Conservation (phyloP, 2,888 invertebrate species). For the Papilio demoleus region DNA sequence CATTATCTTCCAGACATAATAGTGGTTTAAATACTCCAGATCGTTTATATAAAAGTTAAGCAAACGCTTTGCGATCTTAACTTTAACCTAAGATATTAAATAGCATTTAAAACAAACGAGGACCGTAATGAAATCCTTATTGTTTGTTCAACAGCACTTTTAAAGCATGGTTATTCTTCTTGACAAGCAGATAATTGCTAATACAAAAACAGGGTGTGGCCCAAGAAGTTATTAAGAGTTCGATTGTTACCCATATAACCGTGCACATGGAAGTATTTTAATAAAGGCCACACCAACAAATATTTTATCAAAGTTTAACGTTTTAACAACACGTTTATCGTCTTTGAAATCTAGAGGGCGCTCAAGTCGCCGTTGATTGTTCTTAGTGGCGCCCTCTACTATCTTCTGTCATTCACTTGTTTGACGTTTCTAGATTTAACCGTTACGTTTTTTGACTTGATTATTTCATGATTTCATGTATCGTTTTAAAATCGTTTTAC, state of each 20-base stretch:
- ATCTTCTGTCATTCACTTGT: not conserved
- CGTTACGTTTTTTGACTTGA: no score
- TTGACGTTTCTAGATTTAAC: no score
- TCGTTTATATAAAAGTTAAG: slow-evolving; percentile 1
- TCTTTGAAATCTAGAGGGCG: not conserved
- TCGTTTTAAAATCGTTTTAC: no score
- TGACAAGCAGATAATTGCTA: not conserved
- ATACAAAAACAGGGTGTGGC: slow-evolving; percentile 4
- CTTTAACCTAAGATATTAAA: not conserved
- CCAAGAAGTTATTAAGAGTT: not conserved
- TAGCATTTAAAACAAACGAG: not conserved
- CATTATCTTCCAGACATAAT: not conserved
- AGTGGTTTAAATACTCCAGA: not conserved
- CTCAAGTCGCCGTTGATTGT: not conserved
- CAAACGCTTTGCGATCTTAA: not conserved
- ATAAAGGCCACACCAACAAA: not conserved
- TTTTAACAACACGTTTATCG: not conserved
- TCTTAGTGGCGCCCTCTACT: slow-evolving; percentile 16
- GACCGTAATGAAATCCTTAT: not conserved
- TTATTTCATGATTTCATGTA: no score
- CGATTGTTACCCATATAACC: not conserved
- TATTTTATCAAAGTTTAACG: not conserved
- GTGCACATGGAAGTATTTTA: not conserved
- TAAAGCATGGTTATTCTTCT: no score
- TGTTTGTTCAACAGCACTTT: no score